Base-by-base conservation (phyloP, 2,113 vertebrate species). In the Nerophis ophidion region DNA sequence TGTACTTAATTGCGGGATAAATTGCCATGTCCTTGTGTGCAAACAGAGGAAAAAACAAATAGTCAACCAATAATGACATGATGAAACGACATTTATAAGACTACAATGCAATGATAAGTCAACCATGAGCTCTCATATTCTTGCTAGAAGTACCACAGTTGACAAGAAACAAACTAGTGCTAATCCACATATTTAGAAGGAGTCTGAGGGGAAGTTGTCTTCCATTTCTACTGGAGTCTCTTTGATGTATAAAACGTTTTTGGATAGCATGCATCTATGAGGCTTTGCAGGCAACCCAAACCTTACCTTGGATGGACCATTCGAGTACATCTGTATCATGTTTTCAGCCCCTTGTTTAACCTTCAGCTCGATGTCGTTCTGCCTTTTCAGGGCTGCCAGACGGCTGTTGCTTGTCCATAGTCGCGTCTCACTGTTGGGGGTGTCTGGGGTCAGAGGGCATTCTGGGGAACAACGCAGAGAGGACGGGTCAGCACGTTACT, bases 321-420 rank as follows among this genome's bases (percentile, higher is more conserved):
- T 99, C 63, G 96, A 98, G 88, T 99, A 99, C 92, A 97, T 98
- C 84, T 94, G 96, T 84, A 99, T 98, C 97, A 99, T 99, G 85
- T 99, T 99, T 81, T 98, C 96, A 1, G 97, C 97, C 59, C 97
- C 97, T 75, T 98, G 96, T 77, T 99, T 99, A 80, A 99, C 97
- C 84, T 99, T 98, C 76, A 96, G 88, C 82, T 99, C 97, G 77
- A 99, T 99, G 89, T 99, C 94, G 60, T 95, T 89, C 77, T 98
- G 96, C 65, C 95, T 95, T 82, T 98, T 95, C 81, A 99, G 90
- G 66, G 93, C 95, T 48, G 91, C 93, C 72, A 98, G 86, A 70
- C 92, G 93, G 80, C 91, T 91, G 83, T 89, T 95, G 85, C 91
- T 94, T 8, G 92, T 91, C 81, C 89, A 87, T 80, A 89, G 91